A percentile compares a stretch with the other conserved stretches of the same genome.
These are phyloP conservation scores for Toxotes chatareus DNA, from an alignment of 2,113 vertebrate species.

Conservation along the genomic window DNA sequence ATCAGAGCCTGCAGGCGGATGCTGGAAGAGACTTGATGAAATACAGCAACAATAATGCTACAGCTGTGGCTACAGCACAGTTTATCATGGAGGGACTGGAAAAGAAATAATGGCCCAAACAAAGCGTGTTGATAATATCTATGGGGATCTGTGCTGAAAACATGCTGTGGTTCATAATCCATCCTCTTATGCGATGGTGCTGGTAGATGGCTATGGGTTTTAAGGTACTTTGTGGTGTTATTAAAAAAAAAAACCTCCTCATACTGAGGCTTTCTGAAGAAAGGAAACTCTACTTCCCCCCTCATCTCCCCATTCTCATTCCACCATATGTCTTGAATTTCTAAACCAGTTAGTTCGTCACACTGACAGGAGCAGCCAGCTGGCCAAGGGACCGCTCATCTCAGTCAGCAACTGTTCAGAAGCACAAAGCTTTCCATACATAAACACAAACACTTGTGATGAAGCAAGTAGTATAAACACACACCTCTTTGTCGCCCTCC, in stretches of 20 bases:
- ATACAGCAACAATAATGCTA: constrained; percentile 1
- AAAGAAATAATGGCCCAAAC: constrained; percentile 31
- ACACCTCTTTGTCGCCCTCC: constrained; percentile 92
- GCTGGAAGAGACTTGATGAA: constrained; percentile 18
- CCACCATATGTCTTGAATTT: constrained; percentile 2
- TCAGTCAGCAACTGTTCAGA: background rate
- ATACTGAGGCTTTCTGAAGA: background rate
- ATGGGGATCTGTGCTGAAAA: constrained; percentile 16
- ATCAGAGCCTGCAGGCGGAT: background rate
- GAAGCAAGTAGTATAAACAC: constrained; percentile 12
- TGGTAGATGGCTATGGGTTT: constrained; percentile 10
- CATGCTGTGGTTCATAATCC: constrained; percentile 7
- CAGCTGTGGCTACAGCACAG: constrained; percentile 3
- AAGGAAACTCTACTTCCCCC: background rate
- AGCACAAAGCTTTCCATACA: constrained; percentile 11
- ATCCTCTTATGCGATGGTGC: background rate
- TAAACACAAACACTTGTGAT: background rate
- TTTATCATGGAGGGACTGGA: background rate
- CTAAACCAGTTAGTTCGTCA: constrained; percentile 15
- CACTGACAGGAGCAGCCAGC: background rate
- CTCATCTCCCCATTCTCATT: constrained; percentile 1
- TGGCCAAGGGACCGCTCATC: constrained; percentile 2
- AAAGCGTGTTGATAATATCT: constrained; percentile 40
- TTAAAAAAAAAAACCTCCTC: constrained; percentile 1
- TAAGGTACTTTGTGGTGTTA: background rate